A percentile compares a stretch with the other conserved stretches of the same genome.
These are phyloP conservation scores for Drosophila ezoana DNA, from an alignment of 2,888 invertebrate species.

Conservation along the genomic window DNA sequence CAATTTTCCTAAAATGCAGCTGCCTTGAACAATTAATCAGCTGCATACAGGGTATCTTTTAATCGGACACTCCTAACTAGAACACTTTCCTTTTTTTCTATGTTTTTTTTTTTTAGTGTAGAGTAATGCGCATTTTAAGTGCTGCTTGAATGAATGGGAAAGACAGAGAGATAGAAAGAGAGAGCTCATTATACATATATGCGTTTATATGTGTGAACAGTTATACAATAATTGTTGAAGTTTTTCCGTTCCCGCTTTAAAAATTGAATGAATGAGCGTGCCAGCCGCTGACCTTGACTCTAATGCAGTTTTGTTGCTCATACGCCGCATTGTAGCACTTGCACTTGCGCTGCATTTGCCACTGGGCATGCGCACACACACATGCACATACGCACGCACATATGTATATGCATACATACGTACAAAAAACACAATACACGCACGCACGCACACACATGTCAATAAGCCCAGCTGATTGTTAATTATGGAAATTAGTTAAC, in stretches of 20 bases:
- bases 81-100: neutral
- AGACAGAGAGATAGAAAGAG: neutral
- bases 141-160: neutral
- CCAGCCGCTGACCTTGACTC: conserved; percentile 61
- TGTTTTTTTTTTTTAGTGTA: neutral
- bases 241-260: conserved; percentile 27
- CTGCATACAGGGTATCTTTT: neutral
- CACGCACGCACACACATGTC: conserved; percentile 25
- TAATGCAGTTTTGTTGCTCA: conserved; percentile 55
- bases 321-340: conserved; percentile 40
- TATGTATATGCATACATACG: conserved; percentile 9
- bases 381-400: conserved; percentile 7
- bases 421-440: neutral
- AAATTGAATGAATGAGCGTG: conserved; percentile 44
- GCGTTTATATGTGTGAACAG: conserved; percentile 1
- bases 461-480: conserved; percentile 70
- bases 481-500: conserved; percentile 56
- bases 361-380: conserved; percentile 38
- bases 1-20: neutral
- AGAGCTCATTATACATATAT: neutral
- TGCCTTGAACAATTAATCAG: neutral
- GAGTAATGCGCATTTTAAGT: conserved; percentile 38
- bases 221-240: conserved; percentile 32
- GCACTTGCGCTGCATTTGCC: conserved; percentile 27
- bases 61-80: neutral